These are phyloP conservation scores for Clostera curtula DNA, from an alignment of 2,888 invertebrate genomes.

Conservation along the genomic window DNA sequence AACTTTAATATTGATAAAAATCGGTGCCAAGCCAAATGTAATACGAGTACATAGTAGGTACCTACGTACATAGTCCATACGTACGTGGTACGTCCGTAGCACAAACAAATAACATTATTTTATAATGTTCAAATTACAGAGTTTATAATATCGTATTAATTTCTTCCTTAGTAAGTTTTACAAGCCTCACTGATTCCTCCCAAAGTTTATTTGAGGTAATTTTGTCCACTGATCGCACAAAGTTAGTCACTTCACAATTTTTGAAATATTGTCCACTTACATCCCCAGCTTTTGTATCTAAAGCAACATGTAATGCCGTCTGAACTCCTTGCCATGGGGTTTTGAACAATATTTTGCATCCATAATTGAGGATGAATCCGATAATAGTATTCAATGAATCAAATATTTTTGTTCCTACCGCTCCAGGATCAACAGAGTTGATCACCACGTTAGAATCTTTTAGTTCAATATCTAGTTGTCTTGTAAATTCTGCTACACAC, in stretches of 20 bases:
- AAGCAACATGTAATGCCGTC: conserved; percentile 80
- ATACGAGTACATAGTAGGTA: too few species aligned
- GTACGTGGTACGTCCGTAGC: too few species aligned
- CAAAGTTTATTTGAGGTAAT: conserved; percentile 21
- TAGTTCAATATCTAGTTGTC: conserved; percentile 79
- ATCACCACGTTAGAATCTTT: conserved; percentile 79
- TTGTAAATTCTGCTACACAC: conserved; percentile 80
- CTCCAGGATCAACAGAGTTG: conserved; percentile 89
- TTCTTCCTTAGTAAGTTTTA: conserved; percentile 16
- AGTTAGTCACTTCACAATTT: conserved; percentile 77
- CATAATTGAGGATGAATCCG: conserved; percentile 58
- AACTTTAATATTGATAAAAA: too few species aligned
- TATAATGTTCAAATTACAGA: too few species aligned
- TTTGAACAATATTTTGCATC: conserved; percentile 76
- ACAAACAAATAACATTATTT: too few species aligned
- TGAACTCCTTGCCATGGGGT: conserved; percentile 84
- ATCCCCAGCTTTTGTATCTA: conserved; percentile 49
- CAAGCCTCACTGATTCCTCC: conserved; percentile 23
- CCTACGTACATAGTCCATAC: too few species aligned
- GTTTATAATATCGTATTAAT: too few species aligned
- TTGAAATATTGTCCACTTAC: conserved; percentile 81
- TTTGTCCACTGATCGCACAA: conserved; percentile 72
- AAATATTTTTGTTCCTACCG: conserved; percentile 85
- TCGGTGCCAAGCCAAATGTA: too few species aligned
- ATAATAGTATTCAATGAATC: conserved; percentile 52